A percentile compares a stretch with the other conserved stretches of the same genome.
These are phyloP conservation scores for Tridacna gigas DNA, from an alignment of 2,888 invertebrate genomes.

Conservation along the genomic window DNA sequence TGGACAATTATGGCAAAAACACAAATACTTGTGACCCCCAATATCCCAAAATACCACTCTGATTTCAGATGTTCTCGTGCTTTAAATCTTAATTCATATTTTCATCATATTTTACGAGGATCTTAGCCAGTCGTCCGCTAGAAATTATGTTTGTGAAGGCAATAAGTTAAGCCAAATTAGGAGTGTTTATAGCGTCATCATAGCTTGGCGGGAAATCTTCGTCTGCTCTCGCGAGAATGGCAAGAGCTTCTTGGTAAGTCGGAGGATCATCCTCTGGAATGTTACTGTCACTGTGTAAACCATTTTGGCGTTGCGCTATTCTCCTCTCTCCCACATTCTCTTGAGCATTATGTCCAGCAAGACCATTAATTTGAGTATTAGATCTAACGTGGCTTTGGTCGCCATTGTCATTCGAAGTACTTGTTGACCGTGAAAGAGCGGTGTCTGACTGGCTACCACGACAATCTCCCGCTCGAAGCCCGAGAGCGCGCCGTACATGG, in stretches of 20 bases:
- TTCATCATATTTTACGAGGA: too few relatives aligned
- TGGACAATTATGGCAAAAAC: too few relatives aligned
- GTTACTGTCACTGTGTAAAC: neutral
- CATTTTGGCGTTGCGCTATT: neutral
- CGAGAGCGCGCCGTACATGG: constrained; percentile 30
- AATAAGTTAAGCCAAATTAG: neutral
- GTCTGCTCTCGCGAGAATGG: constrained; percentile 30
- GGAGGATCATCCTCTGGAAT: constrained; percentile 27
- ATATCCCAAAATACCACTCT: too few relatives aligned
- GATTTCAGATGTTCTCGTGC: too few relatives aligned
- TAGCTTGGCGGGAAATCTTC: constrained; percentile 36
- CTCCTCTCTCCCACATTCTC: neutral
- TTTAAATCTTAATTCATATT: too few relatives aligned
- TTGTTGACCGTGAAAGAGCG: constrained; percentile 17
- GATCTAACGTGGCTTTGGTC: constrained; percentile 3
- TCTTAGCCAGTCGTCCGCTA: neutral
- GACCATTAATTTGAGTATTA: constrained; percentile 2
- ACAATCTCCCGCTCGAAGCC: constrained; percentile 16
- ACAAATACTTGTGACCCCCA: too few relatives aligned
- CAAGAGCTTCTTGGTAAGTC: constrained; percentile 34
- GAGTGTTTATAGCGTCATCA: constrained; percentile 87
- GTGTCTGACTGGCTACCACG: constrained; percentile 23
- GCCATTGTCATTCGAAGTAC: neutral
- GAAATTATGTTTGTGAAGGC: neutral
- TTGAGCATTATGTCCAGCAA: neutral